A percentile compares a stretch with the other conserved stretches of the same genome.
Evolutionary conservation across 2,797 vertebrate species (phyloP).

Genomic region (Gouania willdenowi): DNA sequence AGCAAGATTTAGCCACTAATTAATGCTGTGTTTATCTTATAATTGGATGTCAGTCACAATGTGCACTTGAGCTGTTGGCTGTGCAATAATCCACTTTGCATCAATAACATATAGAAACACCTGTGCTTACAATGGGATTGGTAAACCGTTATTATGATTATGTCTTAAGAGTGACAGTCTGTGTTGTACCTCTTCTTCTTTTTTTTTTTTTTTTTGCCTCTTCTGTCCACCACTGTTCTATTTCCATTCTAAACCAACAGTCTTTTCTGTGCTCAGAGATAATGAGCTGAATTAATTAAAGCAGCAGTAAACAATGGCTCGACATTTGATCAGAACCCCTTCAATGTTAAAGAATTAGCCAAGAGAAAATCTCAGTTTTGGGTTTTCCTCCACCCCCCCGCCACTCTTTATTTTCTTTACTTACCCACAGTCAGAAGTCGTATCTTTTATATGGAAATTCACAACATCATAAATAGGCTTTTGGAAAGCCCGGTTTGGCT

Average conservation of each 20-base stretch:
- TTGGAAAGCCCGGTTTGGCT: constrained; percentile 24
- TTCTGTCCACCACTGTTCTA: constrained; percentile 49
- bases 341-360: constrained; percentile 40
- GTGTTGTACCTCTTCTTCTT: constrained; percentile 30
- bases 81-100: constrained; percentile 73
- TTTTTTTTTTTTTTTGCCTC: constrained; percentile 29
- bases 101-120: constrained; percentile 66
- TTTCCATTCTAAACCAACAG: constrained; percentile 60
- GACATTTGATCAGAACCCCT: constrained; percentile 66
- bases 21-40: constrained; percentile 50
- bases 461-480: constrained; percentile 44
- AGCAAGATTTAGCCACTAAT: constrained; percentile 60
- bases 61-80: constrained; percentile 73
- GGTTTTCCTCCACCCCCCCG: constrained; percentile 8
- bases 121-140: constrained; percentile 47
- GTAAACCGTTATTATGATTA: constrained; percentile 19
- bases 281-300: constrained; percentile 76
- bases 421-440: constrained; percentile 31
- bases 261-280: constrained; percentile 66
- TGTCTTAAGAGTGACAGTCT: constrained; percentile 27
- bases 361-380: constrained; percentile 38
- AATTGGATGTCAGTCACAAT: constrained; percentile 56
- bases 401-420: constrained; percentile 40
- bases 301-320: constrained; percentile 65
- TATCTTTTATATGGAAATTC: constrained; percentile 71